Evolutionary conservation across 2,797 vertebrate species (phyloP), one percentile per base, ranked within the genome.

Genomic region (Sebastes hubbsi): DNA sequence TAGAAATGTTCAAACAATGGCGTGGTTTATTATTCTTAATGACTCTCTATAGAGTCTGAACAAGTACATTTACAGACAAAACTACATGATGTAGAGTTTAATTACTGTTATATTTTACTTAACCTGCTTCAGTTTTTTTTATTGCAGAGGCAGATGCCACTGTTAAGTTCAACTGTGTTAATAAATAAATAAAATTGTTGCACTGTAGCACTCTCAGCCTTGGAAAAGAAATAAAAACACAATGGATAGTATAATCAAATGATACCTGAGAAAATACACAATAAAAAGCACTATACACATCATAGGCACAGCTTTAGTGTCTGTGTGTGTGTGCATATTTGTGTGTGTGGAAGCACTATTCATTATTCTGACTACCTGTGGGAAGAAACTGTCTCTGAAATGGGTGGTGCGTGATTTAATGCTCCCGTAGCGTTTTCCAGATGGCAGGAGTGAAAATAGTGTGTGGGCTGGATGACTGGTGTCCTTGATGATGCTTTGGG

Each of bases 401-500:
- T n/a, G 64, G 85, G 20, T 55, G 75, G 49, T 77, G 79, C 38
- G 49, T 91, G 91, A 93, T 93, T 90, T 91, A 91, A 92, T 89
- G 89, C 85, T 88, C 83, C 12, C 54, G 79, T 88, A 82, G 82
- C 74, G 2, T 91, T 91, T 87, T 89, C 85, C 91, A 93, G 85
- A 91, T 90, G 90, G 89, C 88, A 90, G 78, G 67, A 82, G 60
- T 77, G 82, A 91, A 86, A 82, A 87, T 85, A 84, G 80, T 87
- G 84, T 90, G 92, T 89, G 90, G 89, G 89, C 81, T 80, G 87
- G 87, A 81, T 89, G 88, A 89, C 87, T 92, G 86, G 82, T 91
- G 89, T 93, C 91, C 89, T 90, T 91, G 89, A 89, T 88, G 89
- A 88, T 88, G 87, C 87, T 90, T 32, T 87, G 81, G 86, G 91